Evolutionary conservation across 2,888 invertebrate genomes (phyloP), one percentile per base, ranked within the genome.

Genomic region (Marasmarcha lunaedactyla): DNA sequence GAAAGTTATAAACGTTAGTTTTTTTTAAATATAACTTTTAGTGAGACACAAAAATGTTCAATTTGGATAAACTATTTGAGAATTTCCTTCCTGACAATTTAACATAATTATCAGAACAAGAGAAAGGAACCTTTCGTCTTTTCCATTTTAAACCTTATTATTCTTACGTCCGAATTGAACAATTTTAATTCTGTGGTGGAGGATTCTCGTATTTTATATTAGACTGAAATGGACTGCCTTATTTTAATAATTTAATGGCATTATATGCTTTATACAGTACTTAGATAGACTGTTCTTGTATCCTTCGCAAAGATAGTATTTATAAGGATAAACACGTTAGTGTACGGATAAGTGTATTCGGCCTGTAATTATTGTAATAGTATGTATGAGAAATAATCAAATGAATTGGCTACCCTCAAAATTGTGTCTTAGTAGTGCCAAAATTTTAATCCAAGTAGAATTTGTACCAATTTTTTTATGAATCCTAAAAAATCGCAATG

Each of bases 381-480:
- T n/a, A 30, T n/a, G 3, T 20, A 20, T 7, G 4, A 20, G 7
- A 20, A 3, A 20, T 20, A 20, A 20, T 20, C 20, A 20, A 20
- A 7, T 20, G n/a, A 20, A 20, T 20, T 20, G 20, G 2, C 40
- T 52, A 54, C 50, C 53, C 52, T 52, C 49, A 45, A 61, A 61
- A 62, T 63, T 51, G 68, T 66, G 69, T 68, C 66, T 70, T 70
- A 69, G 57, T 68, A 64, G 71, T 71, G 71, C 71, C 71, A 72
- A 71, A 59, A 71, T 51, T 20, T 3, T 4, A 71, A 46, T 37
- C 77, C 74, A 0, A 79, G 79, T 4, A 65, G 51, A n/a, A 61
- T 56, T 62, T 63, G 57, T 11, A 54, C 55, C 12, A 12, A n/a
- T 40, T 37, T 33, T 30, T 11, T 27, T 20, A 20, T 5, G 9